Evolutionary conservation across 2,888 invertebrate species (phyloP), one percentile per base, ranked within the genome.

Genomic region (Scaptomyza polygonia): DNA sequence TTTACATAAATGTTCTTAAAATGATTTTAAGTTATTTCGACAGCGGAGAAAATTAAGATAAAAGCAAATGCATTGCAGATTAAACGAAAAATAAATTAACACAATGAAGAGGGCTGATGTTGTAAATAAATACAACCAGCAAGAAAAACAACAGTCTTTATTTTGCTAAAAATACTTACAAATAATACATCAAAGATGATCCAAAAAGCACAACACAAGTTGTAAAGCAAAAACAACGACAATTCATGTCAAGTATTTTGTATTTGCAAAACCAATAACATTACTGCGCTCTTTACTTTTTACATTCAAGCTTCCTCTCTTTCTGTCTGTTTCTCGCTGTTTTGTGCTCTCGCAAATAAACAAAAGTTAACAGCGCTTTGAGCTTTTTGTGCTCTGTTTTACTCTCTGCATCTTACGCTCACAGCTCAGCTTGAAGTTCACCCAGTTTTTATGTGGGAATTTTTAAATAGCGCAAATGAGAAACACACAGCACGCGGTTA

Each of bases 41-140:
- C 61, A 66, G 67, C 72, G 69, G 64, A 86, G 84, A 77, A 78
- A 82, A 86, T 80, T 82, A 84, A 84, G 78, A 55, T 55, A 63
- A 63, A 64, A 72, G 80, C 85, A 86, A 86, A 72, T 79, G 59
- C 64, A 62, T 59, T 59, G 68, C 72, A 74, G 45, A 42, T 72
- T 65, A 63, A 25, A 25, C 25, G 25, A 25, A 25, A 25, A 4
- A 25, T n/a, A 25, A 25, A 25, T 25, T 5, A 5, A 25, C 5
- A 25, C 25, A 25, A 25, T 25, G 25, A 5, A 0, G 25, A 25
- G 5, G 5, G 5, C 5, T 25, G 25, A 25, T 25, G 25, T 25
- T 25, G 5, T 25, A 5, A 25, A 25, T 25, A 25, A 25, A 25
- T 25, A 25, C 25, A 25, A 25, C 25, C 5, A 25, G 3, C 25